phyloP scores from a whole-genome alignment of 2,888 invertebrate genomes.

The Priocnemis perturbator region DNA sequence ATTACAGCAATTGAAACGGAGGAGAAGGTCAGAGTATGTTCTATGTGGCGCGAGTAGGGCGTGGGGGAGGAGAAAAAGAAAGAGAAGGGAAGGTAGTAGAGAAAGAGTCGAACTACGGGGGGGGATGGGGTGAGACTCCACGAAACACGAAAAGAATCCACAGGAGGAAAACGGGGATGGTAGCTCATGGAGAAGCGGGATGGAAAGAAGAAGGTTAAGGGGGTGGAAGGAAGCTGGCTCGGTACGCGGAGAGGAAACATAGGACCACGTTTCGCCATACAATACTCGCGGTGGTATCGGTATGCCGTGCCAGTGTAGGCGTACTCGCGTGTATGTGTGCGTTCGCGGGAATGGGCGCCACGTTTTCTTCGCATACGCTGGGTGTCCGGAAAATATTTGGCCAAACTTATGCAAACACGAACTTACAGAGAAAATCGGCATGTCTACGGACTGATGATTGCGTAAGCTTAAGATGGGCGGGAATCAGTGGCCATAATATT shows the following conservation, averaged over 20 bases:
- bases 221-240: constrained; percentile 33
- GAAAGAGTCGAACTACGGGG: constrained; percentile 12
- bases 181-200: not conserved
- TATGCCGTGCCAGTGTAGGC: not conserved
- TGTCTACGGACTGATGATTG: no score
- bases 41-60: constrained; percentile 7
- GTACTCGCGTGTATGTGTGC: not conserved
- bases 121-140: not conserved
- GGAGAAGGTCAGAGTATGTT: constrained; percentile 16
- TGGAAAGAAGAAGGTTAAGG: constrained; percentile 3
- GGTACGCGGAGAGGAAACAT: constrained; percentile 57
- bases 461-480: no score
- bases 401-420: no score
- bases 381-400: no score
- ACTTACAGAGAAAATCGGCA: no score
- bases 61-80: constrained; percentile 5
- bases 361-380: constrained; percentile 2
- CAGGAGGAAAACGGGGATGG: constrained; percentile 17
- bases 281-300: constrained; percentile 50
- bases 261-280: constrained; percentile 65
- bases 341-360: constrained; percentile 2
- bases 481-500: no score
- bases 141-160: constrained; percentile 22
- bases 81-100: not conserved
- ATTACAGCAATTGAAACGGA: constrained; percentile 53